Base-by-base conservation (phyloP, 1,140 invertebrate genomes). In the Bombus pascuorum region DNA sequence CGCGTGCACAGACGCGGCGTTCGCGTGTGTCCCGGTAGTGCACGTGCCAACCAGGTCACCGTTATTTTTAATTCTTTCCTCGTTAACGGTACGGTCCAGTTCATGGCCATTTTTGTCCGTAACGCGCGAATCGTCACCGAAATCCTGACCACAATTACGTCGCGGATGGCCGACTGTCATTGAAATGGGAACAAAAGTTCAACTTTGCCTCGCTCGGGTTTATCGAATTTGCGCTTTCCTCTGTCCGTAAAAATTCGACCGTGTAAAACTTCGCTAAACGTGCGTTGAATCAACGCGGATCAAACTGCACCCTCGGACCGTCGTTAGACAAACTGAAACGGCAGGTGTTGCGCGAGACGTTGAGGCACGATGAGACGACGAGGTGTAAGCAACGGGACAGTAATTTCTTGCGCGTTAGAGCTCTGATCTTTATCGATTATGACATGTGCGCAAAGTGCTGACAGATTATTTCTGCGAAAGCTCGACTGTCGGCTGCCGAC, bases 31-130 rank as follows among this genome's bases (percentile, higher is more conserved):
- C 39, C 65, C 73, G 74, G 3, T 28, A 25, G 3, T 4, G 9
- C 73, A 37, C 18, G 82, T 44, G 76, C 76, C 76, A 79, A 79
- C 70, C 75, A 53, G 83, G 83, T 84, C 83, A 84, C 22, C 68
- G 76, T 79, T 83, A 80, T 84, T 84, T 85, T 85, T 85, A 62
- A 73, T 72, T 85, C 47, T 10, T 47, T 13, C 66, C 57, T n/a
- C 57, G 68, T 79, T 47, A 62, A 71, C 83, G 66, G 32, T 25
- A 25, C 22, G n/a, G 12, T 6, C 37, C 74, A 47, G 18, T 25
- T n/a, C 32, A n/a, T 53, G 53, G 39, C 59, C 59, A 68, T 84
- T 84, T 68, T 32, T 12, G 34, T 32, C 42, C 62, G 79, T 53
- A 70, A 37, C 28, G 13, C 39, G 62, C 42, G 77, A 68, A 47